phyloP scores from a whole-genome alignment of 2,113 vertebrate genomes.

The Macaca mulatta region DNA sequence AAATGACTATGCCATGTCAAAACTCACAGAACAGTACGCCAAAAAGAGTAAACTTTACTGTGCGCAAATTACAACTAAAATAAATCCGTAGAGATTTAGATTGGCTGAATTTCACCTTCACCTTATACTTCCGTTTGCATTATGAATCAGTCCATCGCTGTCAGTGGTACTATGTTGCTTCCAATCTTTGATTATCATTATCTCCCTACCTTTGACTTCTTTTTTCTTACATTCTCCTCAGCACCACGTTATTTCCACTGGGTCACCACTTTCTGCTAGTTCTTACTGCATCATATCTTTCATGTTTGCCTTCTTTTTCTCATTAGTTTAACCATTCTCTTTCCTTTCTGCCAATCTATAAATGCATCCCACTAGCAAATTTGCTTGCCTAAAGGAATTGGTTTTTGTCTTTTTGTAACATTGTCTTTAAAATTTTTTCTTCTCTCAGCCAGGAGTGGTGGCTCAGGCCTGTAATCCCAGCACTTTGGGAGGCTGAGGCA shows the following conservation, averaged over 20 bases:
- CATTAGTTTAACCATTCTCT: not conserved
- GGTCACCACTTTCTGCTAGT: not conserved
- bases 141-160: not conserved
- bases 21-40: not conserved
- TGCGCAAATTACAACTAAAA: not conserved
- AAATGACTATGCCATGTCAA: not conserved
- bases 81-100: not conserved
- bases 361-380: not conserved
- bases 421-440: not conserved
- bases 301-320: not conserved
- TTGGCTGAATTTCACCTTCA: not conserved
- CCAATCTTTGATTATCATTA: not conserved
- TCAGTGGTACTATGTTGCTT: not conserved
- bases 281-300: not conserved
- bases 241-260: not conserved
- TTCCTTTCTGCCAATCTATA: not conserved
- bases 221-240: not conserved
- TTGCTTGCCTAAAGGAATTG: not conserved
- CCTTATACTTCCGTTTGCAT: not conserved
- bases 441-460: not conserved
- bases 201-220: not conserved
- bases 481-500: too few relatives aligned
- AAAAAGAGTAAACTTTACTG: not conserved
- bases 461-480: too few relatives aligned
- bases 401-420: not conserved